phyloP scores from a whole-genome alignment of 1,140 invertebrate species.

The Carposina sasakii region DNA sequence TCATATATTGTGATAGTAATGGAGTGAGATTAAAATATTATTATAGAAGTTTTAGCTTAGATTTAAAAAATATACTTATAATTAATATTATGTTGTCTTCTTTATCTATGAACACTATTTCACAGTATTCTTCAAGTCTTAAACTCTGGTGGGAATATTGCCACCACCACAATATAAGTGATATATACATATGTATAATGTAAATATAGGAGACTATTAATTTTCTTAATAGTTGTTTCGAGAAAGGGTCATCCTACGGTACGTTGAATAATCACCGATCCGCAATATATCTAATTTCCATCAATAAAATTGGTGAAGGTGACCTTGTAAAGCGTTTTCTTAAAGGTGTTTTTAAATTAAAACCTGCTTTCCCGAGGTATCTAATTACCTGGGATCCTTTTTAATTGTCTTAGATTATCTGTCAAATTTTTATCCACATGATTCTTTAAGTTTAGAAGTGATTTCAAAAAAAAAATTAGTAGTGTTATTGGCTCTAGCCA shows the following conservation, averaged over 20 bases:
- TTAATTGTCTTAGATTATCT: conserved; percentile 8
- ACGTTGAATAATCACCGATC: conserved; percentile 13
- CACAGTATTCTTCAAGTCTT: conserved; percentile 11
- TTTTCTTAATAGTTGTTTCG: background rate
- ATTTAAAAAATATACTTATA: no score
- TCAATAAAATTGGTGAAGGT: conserved; percentile 1
- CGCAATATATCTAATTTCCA: conserved; percentile 7
- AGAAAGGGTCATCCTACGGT: background rate
- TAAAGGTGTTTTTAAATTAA: conserved; percentile 17
- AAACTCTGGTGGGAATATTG: conserved; percentile 10
- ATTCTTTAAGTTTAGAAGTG: background rate
- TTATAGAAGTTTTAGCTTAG: no score
- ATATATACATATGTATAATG: conserved; percentile 4
- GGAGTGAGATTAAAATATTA: no score
- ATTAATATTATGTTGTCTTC: no score
- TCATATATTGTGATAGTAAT: no score
- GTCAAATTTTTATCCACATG: background rate
- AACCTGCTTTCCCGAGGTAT: conserved; percentile 9
- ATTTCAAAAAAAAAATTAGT: background rate
- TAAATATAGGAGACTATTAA: background rate
- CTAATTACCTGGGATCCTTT: conserved; percentile 14
- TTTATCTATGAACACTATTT: conserved; percentile 6
- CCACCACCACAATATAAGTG: background rate
- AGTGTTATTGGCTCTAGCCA: background rate
- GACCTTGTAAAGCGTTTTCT: conserved; percentile 12